phyloP scores from a whole-genome alignment of 2,113 vertebrate genomes.

The Thunnus maccoyii region DNA sequence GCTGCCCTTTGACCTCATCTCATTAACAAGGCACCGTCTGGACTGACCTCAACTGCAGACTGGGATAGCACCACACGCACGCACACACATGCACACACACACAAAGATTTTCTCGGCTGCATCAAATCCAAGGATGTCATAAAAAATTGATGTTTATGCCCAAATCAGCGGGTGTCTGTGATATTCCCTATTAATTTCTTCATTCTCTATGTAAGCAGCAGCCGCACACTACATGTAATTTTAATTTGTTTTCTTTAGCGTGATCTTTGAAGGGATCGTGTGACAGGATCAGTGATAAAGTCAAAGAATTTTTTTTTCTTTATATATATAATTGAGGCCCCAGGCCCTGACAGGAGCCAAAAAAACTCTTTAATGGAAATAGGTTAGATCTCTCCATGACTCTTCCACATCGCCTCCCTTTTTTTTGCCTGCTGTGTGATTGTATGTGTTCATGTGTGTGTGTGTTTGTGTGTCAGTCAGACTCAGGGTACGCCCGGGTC shows the following conservation, averaged over 20 bases:
- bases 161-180: constrained; percentile 27
- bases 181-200: constrained; percentile 49
- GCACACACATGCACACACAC: constrained; percentile 11
- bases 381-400: constrained; percentile 68
- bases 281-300: constrained; percentile 53
- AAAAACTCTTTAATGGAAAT: constrained; percentile 68
- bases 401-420: constrained; percentile 56
- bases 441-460: constrained; percentile 1
- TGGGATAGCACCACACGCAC: constrained; percentile 1
- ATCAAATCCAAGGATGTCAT: constrained; percentile 35
- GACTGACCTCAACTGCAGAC: constrained; percentile 50
- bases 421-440: constrained; percentile 27
- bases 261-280: constrained; percentile 55
- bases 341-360: constrained; percentile 38
- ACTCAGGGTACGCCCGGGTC: constrained; percentile 52
- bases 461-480: constrained; percentile 45
- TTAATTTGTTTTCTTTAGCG: constrained; percentile 68
- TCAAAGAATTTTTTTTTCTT: constrained; percentile 16
- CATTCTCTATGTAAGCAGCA: constrained; percentile 28
- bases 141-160: constrained; percentile 43
- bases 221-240: constrained; percentile 40
- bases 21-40: constrained; percentile 67
- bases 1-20: constrained; percentile 66
- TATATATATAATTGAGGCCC: constrained; percentile 48
- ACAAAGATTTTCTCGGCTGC: background rate